phyloP scores from a whole-genome alignment of 2,888 invertebrate genomes.

The Eupeodes luniger region DNA sequence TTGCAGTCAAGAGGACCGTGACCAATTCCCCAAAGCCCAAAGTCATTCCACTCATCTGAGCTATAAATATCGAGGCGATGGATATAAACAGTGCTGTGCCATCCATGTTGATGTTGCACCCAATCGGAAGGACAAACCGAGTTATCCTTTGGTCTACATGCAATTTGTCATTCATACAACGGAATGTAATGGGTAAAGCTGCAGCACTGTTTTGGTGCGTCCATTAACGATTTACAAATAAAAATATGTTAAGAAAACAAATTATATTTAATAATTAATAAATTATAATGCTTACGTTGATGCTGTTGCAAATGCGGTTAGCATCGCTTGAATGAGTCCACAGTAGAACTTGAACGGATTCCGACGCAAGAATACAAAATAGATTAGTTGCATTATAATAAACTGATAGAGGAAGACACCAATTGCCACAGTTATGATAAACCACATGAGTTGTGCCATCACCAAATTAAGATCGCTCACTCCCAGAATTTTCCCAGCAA shows the following conservation, averaged over 20 bases:
- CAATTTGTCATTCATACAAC: conserved; percentile 93
- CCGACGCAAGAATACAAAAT: conserved; percentile 90
- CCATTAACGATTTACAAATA: neutral
- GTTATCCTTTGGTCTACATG: conserved; percentile 92
- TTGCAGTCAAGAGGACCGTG: conserved; percentile 93
- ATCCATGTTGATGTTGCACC: conserved; percentile 97
- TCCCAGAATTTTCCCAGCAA: conserved; percentile 86
- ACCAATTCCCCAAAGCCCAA: conserved; percentile 93
- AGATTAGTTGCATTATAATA: conserved; percentile 92
- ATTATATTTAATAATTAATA: conserved; percentile 70
- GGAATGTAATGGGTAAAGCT: conserved; percentile 94
- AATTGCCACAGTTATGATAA: conserved; percentile 92
- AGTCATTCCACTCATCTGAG: conserved; percentile 92
- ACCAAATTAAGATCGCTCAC: conserved; percentile 85
- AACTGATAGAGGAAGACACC: conserved; percentile 94
- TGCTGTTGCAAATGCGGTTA: conserved; percentile 95
- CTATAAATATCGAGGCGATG: conserved; percentile 93
- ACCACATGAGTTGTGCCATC: conserved; percentile 89
- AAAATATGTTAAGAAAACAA: conserved; percentile 12
- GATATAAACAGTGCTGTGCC: conserved; percentile 95
- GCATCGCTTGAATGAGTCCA: conserved; percentile 91
- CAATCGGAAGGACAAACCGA: conserved; percentile 94
- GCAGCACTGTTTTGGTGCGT: conserved; percentile 87
- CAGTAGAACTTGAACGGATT: conserved; percentile 95
- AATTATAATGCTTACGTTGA: conserved; percentile 90